Base-by-base conservation (phyloP, 2,113 vertebrate species). In the Heterotis niloticus region DNA sequence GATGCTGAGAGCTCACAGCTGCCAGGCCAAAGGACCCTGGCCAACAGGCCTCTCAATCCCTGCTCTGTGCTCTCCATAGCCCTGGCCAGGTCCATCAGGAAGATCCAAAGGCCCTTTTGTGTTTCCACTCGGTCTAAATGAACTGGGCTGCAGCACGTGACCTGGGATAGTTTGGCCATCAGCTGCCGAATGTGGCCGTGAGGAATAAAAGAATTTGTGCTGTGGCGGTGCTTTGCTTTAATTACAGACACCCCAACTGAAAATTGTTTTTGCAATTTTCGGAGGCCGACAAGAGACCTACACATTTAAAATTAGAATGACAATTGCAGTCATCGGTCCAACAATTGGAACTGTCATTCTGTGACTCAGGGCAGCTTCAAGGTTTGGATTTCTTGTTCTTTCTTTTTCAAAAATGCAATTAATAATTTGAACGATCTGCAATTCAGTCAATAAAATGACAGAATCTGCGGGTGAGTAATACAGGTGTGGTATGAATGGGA, bases 371-470 rank as follows among this genome's bases (percentile, higher is more conserved):
- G 26, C 34, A 1, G 59, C 65, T 80, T 75, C 28, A 5, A 51
- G 59, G 12, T 80, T 68, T 83, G 84, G 84, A 87, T 89, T 84
- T 82, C 79, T 80, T 81, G 83, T 59, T 76, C 73, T 54, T 75
- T 16, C 72, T 26, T 68, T 52, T 52, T 72, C 59, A 67, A 67
- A 44, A 57, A 59, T 12, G n/a, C 18, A 73, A 83, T 84, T 75
- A 77, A 79, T 81, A 71, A 80, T 76, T 75, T 82, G 78, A 81
- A 81, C 69, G 34, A 20, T n/a, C 69, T 23, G 69, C 69, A 72
- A 52, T 54, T 10, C 34, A 72, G 51, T 51, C 69, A 72, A 34
- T 52, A 23, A 72, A 72, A 23, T 72, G 69, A 51, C 69, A 44
- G 34, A 44, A 44, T 44, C 34, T 44, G 3, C 7, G 3, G 2